Evolutionary conservation across 2,888 invertebrate species (phyloP), one percentile per base, ranked within the genome.

Genomic region (Synergus umbraculus): DNA sequence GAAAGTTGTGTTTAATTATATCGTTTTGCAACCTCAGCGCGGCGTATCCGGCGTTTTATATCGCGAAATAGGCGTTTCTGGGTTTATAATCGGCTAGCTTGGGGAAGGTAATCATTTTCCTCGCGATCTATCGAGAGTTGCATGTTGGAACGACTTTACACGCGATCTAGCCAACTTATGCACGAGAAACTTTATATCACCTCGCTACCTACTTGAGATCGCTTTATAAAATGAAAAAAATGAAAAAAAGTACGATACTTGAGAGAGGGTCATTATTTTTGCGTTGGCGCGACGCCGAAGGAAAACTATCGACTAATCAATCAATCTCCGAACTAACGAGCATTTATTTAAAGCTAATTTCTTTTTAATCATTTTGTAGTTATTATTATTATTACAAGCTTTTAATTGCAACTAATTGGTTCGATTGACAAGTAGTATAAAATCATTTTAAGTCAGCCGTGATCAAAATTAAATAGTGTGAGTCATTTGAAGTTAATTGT

Each of bases 61-160:
- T 58, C 37, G 37, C 65, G 29, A 69, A 77, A 29, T 46, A 49
- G 37, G 46, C 22, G 37, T 54, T 76, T 77, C 63, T 46, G 65
- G 79, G 43, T 79, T 80, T 78, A 78, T 82, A 81, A 79, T 79
- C 77, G 64, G 67, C 77, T 78, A 41, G 76, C 73, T 63, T 54
- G 41, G 18, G 67, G 63, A 43, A 58, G 15, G 66, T 79, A 83
- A 79, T 79, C 73, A 79, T 80, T 64, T 67, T 41, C 67, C 54
- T 9, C n/a, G 54, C 73, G 73, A 73, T 54, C 10, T 73, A 54
- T 54, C 46, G 54, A 73, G 54, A 73, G 76, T 81, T 78, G 81
- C 81, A 81, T 77, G 79, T 44, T 18, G 64, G 2, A 41, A 46
- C 67, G 46, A 73, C 78, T 81, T 76, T 22, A 64, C 81, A 81